Percentiles rank a stretch among this genome's conserved stretches.
Evolutionary conservation across 1,140 invertebrate genomes (phyloP).

Genomic region (Drosophila ananassae): DNA sequence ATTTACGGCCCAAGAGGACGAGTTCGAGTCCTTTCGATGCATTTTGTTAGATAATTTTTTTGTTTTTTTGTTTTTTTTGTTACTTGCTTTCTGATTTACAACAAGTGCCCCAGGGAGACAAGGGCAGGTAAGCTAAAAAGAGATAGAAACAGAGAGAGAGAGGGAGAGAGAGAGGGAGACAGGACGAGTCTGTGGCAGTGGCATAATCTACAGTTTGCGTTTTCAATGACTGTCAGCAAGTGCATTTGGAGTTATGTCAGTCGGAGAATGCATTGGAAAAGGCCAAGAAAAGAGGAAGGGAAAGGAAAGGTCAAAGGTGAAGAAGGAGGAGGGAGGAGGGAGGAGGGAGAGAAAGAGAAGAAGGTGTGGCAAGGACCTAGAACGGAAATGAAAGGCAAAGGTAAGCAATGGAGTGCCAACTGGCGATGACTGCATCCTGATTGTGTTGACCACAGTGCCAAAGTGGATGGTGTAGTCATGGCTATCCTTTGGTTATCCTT

Average conservation of each 20-base stretch:
- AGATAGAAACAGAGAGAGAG: not conserved
- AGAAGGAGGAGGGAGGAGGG: not conserved
- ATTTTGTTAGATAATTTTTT: conserved; percentile 54
- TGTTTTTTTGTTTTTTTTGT: conserved; percentile 20
- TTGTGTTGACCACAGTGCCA: conserved; percentile 58
- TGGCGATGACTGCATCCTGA: conserved; percentile 55
- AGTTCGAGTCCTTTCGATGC: conserved; percentile 34
- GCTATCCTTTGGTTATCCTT: not conserved
- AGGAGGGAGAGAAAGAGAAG: not conserved
- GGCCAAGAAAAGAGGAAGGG: not conserved
- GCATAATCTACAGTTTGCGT: conserved; percentile 57
- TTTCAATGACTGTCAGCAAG: conserved; percentile 60
- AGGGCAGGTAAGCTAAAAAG: not conserved
- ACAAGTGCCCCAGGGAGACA: conserved; percentile 14
- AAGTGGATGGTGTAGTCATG: conserved; percentile 25
- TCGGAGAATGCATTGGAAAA: not conserved
- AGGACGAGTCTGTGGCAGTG: conserved; percentile 18
- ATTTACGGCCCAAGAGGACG: conserved; percentile 8
- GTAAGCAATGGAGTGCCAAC: conserved; percentile 50
- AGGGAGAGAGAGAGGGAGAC: not conserved
- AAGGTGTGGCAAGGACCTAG: not conserved
- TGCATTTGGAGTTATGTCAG: conserved; percentile 50
- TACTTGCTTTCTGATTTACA: conserved; percentile 57
- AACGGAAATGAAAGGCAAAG: not conserved
- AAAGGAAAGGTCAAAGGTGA: not conserved